Evolutionary conservation across 2,888 invertebrate species (phyloP).

Genomic region (Drosophila algonquin): DNA sequence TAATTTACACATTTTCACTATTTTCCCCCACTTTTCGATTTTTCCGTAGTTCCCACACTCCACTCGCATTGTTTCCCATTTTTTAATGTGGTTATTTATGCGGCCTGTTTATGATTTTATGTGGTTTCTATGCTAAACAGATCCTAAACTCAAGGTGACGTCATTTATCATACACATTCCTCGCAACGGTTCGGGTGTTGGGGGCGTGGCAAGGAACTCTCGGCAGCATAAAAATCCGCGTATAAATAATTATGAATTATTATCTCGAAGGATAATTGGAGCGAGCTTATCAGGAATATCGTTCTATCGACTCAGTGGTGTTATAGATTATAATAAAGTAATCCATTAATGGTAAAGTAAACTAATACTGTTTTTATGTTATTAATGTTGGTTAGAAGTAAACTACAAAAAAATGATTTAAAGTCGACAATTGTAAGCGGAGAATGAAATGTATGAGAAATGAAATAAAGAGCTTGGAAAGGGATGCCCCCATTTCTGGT

Average conservation of each 20-base stretch:
- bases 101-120: slow-evolving; percentile 74
- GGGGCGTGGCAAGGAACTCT: slow-evolving; percentile 23
- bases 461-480: too few species aligned
- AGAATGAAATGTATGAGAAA: too few species aligned
- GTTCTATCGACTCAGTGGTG: not conserved
- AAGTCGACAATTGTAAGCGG: too few species aligned
- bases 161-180: slow-evolving; percentile 62
- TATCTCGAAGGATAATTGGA: slow-evolving; percentile 3
- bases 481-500: too few species aligned
- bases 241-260: slow-evolving; percentile 38
- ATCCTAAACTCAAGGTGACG: slow-evolving; percentile 66
- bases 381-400: too few species aligned
- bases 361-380: too few species aligned
- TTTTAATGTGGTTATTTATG: slow-evolving; percentile 63
- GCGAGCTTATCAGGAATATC: not conserved
- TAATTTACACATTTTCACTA: slow-evolving; percentile 81
- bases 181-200: not conserved
- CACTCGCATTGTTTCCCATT: slow-evolving; percentile 43
- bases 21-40: slow-evolving; percentile 40
- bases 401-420: too few species aligned
- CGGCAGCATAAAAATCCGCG: not conserved
- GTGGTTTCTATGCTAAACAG: slow-evolving; percentile 75
- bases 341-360: too few species aligned
- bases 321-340: not conserved
- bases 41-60: not conserved